phyloP scores from a whole-genome alignment of 2,797 vertebrate species.

The Xenentodon cancila region DNA sequence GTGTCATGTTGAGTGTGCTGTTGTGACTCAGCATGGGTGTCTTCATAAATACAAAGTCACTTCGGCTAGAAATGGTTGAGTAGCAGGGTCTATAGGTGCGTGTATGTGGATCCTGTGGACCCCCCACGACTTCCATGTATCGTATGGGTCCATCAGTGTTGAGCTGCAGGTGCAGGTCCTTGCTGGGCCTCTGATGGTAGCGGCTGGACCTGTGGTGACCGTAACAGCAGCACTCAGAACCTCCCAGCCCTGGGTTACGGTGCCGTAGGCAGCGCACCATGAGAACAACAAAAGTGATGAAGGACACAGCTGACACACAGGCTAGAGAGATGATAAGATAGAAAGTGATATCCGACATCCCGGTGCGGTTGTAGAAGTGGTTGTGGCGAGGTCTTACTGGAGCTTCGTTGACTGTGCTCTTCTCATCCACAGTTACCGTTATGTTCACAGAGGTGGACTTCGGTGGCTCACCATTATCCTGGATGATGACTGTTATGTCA shows the following conservation, averaged over 20 bases:
- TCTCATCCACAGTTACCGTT: slow-evolving; percentile 87
- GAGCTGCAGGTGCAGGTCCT: slow-evolving; percentile 90
- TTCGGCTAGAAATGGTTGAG: slow-evolving; percentile 90
- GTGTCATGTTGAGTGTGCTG: slow-evolving; percentile 86
- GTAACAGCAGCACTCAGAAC: slow-evolving; percentile 78
- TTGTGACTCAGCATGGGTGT: slow-evolving; percentile 87
- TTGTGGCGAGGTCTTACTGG: slow-evolving; percentile 79
- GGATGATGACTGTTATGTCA: slow-evolving; percentile 87
- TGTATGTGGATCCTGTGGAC: slow-evolving; percentile 87
- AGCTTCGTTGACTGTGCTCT: slow-evolving; percentile 67
- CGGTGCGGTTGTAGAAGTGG: slow-evolving; percentile 75
- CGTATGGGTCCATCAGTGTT: slow-evolving; percentile 95
- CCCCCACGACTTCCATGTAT: slow-evolving; percentile 96
- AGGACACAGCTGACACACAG: slow-evolving; percentile 87
- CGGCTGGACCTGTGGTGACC: slow-evolving; percentile 83
- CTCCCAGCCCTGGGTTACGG: slow-evolving; percentile 61
- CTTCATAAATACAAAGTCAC: slow-evolving; percentile 94
- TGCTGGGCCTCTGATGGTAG: slow-evolving; percentile 89
- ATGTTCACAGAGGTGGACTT: slow-evolving; percentile 88
- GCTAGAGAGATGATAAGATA: slow-evolving; percentile 95
- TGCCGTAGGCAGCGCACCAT: slow-evolving; percentile 88
- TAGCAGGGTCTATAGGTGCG: slow-evolving; percentile 93
- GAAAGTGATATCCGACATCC: slow-evolving; percentile 88
- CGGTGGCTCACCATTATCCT: slow-evolving; percentile 88
- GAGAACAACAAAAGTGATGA: slow-evolving; percentile 88